A percentile compares a stretch with the other conserved stretches of the same genome.
phyloP scores from a whole-genome alignment of 2,113 vertebrate genomes.

The Acanthisitta chloris region DNA sequence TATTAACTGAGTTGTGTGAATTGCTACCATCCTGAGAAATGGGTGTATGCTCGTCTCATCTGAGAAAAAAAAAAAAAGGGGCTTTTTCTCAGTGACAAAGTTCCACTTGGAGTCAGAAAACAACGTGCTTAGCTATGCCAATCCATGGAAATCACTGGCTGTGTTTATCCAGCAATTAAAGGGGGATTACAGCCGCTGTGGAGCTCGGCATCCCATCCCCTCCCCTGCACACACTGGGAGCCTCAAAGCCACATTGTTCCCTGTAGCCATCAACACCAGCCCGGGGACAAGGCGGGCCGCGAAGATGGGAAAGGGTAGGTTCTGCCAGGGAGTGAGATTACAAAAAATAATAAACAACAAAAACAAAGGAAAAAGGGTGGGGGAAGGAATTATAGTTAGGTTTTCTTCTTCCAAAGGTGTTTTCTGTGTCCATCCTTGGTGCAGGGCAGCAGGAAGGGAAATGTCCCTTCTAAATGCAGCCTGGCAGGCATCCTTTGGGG shows the following conservation, averaged over 20 bases:
- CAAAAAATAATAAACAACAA: neutral
- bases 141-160: conserved; percentile 36
- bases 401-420: neutral
- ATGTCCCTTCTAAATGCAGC: fast-evolving
- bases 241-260: conserved; percentile 57
- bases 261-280: neutral
- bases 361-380: neutral
- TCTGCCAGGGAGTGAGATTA: neutral
- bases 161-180: conserved; percentile 72
- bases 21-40: neutral
- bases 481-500: neutral
- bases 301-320: conserved; percentile 1
- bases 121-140: neutral
- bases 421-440: neutral
- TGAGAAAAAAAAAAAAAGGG: neutral
- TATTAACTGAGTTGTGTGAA: neutral
- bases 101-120: neutral
- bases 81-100: neutral
- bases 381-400: neutral
- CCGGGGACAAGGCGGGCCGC: neutral
- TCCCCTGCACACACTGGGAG: conserved; percentile 12
- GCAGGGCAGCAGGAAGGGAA: neutral
- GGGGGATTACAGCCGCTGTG: conserved; percentile 55
- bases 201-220: conserved; percentile 46
- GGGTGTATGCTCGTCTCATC: neutral